Percentiles rank a stretch among this genome's conserved stretches.
phyloP scores from a whole-genome alignment of 2,888 invertebrate species.

The Melanophora roralis region DNA sequence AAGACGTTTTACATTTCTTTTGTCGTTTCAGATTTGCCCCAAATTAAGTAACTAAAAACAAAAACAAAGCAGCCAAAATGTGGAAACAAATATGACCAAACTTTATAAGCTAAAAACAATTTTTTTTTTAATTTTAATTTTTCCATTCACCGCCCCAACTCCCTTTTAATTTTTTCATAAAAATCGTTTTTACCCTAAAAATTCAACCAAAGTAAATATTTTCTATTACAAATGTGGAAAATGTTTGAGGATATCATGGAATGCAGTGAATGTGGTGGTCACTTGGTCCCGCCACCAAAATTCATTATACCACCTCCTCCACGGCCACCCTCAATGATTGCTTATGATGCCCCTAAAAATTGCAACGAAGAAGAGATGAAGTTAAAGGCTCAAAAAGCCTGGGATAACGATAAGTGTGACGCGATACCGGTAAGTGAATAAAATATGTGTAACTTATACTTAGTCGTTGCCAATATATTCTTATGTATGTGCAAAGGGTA shows the following conservation, averaged over 20 bases:
- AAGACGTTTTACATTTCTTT: not conserved
- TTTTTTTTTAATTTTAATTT: constrained; percentile 46
- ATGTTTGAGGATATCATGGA: constrained; percentile 76
- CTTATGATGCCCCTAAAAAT: constrained; percentile 69
- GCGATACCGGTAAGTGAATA: constrained; percentile 76
- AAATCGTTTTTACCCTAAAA: constrained; percentile 2
- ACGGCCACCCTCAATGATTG: constrained; percentile 73
- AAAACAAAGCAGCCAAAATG: constrained; percentile 28
- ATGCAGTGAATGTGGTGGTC: constrained; percentile 76
- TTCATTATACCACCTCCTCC: constrained; percentile 77
- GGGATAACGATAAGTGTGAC: constrained; percentile 77
- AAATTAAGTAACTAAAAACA: constrained; percentile 10
- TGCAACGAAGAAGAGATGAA: constrained; percentile 74
- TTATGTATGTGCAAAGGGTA: too few species aligned
- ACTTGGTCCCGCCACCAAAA: constrained; percentile 75
- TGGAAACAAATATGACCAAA: constrained; percentile 53
- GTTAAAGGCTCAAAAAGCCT: constrained; percentile 69
- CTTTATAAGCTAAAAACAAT: constrained; percentile 22
- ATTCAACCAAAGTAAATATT: constrained; percentile 16
- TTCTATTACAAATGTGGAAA: constrained; percentile 75
- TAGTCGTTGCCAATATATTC: too few species aligned
- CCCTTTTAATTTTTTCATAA: constrained; percentile 31
- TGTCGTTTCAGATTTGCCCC: constrained; percentile 11
- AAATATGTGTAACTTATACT: not conserved
- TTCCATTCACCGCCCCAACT: constrained; percentile 18